Conservation (phyloP, 2,888 invertebrate genomes). For the Exephanes ischioxanthus region DNA sequence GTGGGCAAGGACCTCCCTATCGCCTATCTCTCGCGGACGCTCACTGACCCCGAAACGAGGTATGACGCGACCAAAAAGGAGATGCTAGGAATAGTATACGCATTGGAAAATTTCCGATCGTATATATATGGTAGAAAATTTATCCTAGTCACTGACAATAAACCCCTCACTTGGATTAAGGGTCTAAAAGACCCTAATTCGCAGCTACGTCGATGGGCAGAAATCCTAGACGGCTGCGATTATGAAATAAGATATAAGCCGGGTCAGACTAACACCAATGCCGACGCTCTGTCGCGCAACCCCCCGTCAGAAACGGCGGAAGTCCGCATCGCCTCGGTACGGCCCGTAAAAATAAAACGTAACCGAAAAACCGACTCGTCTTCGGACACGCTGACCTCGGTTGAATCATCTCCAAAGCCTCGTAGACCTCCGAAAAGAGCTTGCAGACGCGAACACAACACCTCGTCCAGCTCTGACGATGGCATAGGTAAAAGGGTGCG, state of each 20-base stretch:
- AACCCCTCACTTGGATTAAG: constrained; percentile 73
- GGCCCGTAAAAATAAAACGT: too few species aligned
- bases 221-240: constrained; percentile 75
- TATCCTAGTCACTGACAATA: too few species aligned
- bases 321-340: too few species aligned
- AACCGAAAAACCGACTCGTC: too few species aligned
- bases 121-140: constrained; percentile 36
- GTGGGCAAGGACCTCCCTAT: constrained; percentile 78
- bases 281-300: constrained; percentile 35
- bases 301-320: not conserved
- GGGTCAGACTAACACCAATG: constrained; percentile 9
- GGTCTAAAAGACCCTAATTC: constrained; percentile 73
- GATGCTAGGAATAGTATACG: constrained; percentile 76
- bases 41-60: constrained; percentile 74
- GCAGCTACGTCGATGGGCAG: constrained; percentile 73
- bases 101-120: constrained; percentile 68
- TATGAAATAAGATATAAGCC: constrained; percentile 56
- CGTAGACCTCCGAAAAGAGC: too few species aligned
- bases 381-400: too few species aligned
- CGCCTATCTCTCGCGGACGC: constrained; percentile 75
- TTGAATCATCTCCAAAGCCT: too few species aligned
- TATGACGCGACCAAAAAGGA: constrained; percentile 60
- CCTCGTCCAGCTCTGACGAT: not conserved
- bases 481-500: not conserved
- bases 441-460: too few species aligned